These are phyloP conservation scores for Scaptomyza reducta DNA, from an alignment of 2,888 invertebrate species.

Conservation along the genomic window DNA sequence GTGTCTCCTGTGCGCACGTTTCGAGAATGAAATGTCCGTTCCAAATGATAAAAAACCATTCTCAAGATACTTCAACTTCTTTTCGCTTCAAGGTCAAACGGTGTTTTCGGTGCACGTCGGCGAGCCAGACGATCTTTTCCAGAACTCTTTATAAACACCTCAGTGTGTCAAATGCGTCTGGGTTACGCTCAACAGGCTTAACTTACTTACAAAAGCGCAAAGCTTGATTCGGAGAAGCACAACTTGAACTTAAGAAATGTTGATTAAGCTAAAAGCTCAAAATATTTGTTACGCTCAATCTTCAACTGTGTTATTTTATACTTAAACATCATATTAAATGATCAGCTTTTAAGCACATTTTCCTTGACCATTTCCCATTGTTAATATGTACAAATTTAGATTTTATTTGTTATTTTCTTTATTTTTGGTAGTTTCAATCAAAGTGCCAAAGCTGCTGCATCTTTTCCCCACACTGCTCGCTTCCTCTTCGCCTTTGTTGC, in stretches of 20 bases:
- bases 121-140: constrained; percentile 16
- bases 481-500: constrained; percentile 1
- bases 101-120: constrained; percentile 29
- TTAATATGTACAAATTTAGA: neutral
- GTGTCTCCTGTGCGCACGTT: constrained; percentile 52
- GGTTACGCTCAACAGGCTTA: constrained; percentile 59
- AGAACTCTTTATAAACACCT: constrained; percentile 64
- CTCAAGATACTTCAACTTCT: constrained; percentile 47
- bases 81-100: constrained; percentile 67
- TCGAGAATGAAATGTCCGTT: constrained; percentile 73
- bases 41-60: constrained; percentile 62
- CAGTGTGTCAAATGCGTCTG: constrained; percentile 73
- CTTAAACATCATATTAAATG: too few relatives aligned
- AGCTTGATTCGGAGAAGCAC: constrained; percentile 5
- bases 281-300: neutral
- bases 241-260: neutral
- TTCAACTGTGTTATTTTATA: neutral
- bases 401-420: constrained; percentile 15
- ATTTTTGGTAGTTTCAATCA: constrained; percentile 64
- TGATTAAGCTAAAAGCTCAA: neutral
- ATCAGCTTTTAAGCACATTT: too few relatives aligned
- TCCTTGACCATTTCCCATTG: too few relatives aligned
- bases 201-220: too few relatives aligned
- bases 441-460: constrained; percentile 66
- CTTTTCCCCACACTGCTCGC: neutral